Evolutionary conservation across 2,888 invertebrate genomes (phyloP).

Genomic region (Apocheima hispidaria): DNA sequence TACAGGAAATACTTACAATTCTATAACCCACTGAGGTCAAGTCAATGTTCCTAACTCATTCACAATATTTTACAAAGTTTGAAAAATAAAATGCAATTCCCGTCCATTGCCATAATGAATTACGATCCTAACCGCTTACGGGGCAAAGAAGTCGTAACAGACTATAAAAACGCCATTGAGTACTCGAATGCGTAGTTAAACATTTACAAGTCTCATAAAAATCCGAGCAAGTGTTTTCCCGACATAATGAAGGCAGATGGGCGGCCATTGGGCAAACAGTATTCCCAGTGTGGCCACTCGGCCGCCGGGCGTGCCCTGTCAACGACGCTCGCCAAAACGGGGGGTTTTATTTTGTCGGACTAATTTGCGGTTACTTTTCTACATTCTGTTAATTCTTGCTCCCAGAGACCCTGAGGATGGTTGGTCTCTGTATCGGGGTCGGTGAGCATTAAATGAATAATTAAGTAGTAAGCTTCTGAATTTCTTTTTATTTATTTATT

Average conservation of each 20-base stretch:
- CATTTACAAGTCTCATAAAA: slow-evolving; percentile 60
- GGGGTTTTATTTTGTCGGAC: slow-evolving; percentile 68
- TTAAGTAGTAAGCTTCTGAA: slow-evolving; percentile 17
- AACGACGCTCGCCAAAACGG: slow-evolving; percentile 60
- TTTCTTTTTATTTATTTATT: not conserved
- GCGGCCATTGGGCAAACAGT: slow-evolving; percentile 62
- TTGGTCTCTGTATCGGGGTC: slow-evolving; percentile 43
- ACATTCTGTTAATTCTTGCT: slow-evolving; percentile 50
- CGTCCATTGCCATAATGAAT: slow-evolving; percentile 34
- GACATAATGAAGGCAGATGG: slow-evolving; percentile 65
- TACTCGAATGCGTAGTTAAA: slow-evolving; percentile 53
- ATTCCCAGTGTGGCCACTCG: slow-evolving; percentile 60
- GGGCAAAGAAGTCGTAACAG: slow-evolving; percentile 39
- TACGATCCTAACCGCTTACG: slow-evolving; percentile 36
- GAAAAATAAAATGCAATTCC: slow-evolving; percentile 23
- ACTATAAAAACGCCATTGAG: slow-evolving; percentile 44
- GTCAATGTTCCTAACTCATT: no score
- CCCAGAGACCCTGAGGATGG: slow-evolving; percentile 56
- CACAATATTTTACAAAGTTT: not conserved
- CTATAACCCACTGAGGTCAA: not conserved
- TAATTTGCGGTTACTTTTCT: slow-evolving; percentile 72
- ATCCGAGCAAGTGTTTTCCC: slow-evolving; percentile 60
- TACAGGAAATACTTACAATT: not conserved
- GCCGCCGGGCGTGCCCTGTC: slow-evolving; percentile 66
- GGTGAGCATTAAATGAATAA: slow-evolving; percentile 38